Conservation (phyloP, 2,113 vertebrate genomes). For the Psammodynastes pulverulentus region DNA sequence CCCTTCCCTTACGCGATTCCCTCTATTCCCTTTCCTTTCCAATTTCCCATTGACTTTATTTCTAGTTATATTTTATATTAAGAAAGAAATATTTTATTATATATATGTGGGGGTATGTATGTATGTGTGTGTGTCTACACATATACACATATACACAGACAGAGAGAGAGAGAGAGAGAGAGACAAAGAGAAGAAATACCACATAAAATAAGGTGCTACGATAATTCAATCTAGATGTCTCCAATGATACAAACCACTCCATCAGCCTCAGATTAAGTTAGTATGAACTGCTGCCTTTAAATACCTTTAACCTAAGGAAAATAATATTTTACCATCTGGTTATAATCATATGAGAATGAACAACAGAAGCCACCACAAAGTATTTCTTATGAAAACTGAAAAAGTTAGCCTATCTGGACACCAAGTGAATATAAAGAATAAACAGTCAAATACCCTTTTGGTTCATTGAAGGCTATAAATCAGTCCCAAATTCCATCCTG, state of each 20-base stretch:
- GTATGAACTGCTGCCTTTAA: conserved; percentile 50
- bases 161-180: neutral
- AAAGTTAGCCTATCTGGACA: conserved; percentile 34
- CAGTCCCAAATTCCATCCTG: conserved; percentile 13
- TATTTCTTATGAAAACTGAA: conserved; percentile 44
- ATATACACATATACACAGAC: no score
- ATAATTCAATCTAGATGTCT: conserved; percentile 65
- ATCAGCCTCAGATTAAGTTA: conserved; percentile 64
- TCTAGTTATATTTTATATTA: neutral
- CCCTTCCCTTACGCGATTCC: neutral
- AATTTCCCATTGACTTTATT: neutral
- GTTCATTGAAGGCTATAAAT: conserved; percentile 30
- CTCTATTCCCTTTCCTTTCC: neutral
- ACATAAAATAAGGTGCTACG: conserved; percentile 61
- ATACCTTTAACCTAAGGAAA: conserved; percentile 46
- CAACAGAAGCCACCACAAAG: conserved; percentile 37
- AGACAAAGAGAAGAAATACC: conserved; percentile 50
- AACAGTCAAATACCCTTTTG: conserved; percentile 42
- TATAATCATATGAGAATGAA: conserved; percentile 49
- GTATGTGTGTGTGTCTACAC: no score
- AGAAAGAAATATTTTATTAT: neutral
- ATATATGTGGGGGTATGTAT: no score
- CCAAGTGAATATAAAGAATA: neutral
- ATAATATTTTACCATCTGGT: conserved; percentile 60
- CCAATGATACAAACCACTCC: conserved; percentile 59